Evolutionary conservation across 2,888 invertebrate genomes (phyloP), one percentile per base, ranked within the genome.

Genomic region (Antitype chi): DNA sequence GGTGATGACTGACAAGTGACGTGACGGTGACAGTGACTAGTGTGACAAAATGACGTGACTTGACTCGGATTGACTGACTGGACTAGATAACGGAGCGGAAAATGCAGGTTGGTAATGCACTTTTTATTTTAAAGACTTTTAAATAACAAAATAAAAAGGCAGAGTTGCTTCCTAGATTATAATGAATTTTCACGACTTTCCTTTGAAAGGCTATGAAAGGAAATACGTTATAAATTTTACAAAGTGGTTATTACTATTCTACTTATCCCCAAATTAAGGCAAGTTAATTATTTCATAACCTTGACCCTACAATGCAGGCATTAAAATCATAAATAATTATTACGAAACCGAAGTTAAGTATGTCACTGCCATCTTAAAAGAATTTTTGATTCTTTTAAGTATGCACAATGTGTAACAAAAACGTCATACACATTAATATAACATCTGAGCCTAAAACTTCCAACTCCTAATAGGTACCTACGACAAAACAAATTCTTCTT

Each of bases 1-100:
- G 86, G 86, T 86, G 76, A 87, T 84, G 87, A 91, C 90, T 87
- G 86, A 90, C 88, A 63, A 84, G 83, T 88, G 89, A 90, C 88
- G 88, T 90, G 89, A 89, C 90, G 76, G 83, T 82, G 75, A 89
- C 88, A 76, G 86, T 89, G 84, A 85, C 85, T 87, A 82, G 79
- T 89, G 89, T 87, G 88, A 88, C 89, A 86, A 84, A 79, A 87
- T 88, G 85, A 90, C 90, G 89, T 88, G 89, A 90, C 85, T 85
- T 86, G 90, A 88, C 89, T 88, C 43, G 88, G 89, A 89, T 88
- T 89, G 88, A 88, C 87, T 88, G 89, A 88, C 87, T 86, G 73
- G 70, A 80, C 85, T 85, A 80, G 76, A 85, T 71, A 76, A 63
- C 71, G 78, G 77, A 77, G 67, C 85, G 76, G 77, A 74, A 84